Evolutionary conservation across 37 sponge, comb jelly and placozoan genomes (phyloP), one percentile per base, ranked within the genome.

Genomic region (Mnemiopsis leidyi): DNA sequence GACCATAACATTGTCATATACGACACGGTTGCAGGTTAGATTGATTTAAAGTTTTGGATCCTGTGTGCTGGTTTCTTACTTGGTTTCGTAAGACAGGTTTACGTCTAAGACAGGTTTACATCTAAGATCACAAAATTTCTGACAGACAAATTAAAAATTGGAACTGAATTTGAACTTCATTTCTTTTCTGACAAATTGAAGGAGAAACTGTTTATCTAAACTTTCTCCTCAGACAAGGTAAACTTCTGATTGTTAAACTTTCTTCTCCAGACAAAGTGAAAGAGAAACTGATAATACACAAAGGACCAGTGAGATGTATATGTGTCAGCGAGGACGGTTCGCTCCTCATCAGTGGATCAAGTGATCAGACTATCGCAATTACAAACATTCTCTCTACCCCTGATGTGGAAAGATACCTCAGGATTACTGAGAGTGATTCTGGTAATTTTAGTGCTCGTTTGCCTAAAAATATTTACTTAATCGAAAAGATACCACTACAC

Each of bases 231-330:
- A 25, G 26, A 73, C 7, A 73, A 25, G 76, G n/a, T 73, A n/a
- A 73, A 73, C 76, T n/a, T n/a, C n/a, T 25, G 7, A 73, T 73
- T n/a, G 28, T 73, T 25, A 9, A 25, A 25, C 20, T n/a, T n/a
- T 9, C n/a, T 28, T n/a, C 25, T 18, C n/a, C 61, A 85, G 90
- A 37, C 39, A 37, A 85, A 39, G 90, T 85, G 26, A 38, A 85
- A 39, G 61, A 85, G 61, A 85, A 40, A 37, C 30, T 85, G 61
- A 38, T 85, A 29, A 23, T 38, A 9, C 90, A 85, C 90, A 85
- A 85, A 26, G 90, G 61, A n/a, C 90, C 90, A 39, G 90, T 85
- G 26, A 39, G 90, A 61, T 85, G 90, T 39, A 39, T 85, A 29
- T 40, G 61, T n/a, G 90, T 85, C 90, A 85, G 61, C 48, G 25